These are phyloP conservation scores for Geotrupes spiniger DNA, from an alignment of 2,888 invertebrate genomes.

Conservation along the genomic window DNA sequence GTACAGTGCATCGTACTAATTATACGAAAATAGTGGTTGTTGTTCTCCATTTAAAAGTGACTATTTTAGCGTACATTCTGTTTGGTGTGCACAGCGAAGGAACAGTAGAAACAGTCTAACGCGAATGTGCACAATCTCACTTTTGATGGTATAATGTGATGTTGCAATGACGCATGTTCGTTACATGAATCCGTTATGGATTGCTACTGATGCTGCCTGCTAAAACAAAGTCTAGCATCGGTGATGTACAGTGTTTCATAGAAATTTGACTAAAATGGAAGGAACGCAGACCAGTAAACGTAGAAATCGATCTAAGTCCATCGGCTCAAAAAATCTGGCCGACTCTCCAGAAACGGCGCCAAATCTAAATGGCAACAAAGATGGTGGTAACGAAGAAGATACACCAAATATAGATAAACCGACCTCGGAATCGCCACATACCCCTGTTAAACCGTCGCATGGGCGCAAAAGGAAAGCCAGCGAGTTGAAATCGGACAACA, in stretches of 20 bases:
- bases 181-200: constrained; percentile 29
- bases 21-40: background rate
- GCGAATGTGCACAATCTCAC: too few relatives aligned
- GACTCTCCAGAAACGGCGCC: constrained; percentile 29
- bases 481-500: constrained; percentile 31
- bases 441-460: constrained; percentile 12
- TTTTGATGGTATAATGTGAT: constrained; percentile 6
- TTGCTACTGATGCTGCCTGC: constrained; percentile 18
- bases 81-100: constrained; percentile 1
- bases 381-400: constrained; percentile 20
- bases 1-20: constrained; percentile 5
- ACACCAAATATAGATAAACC: constrained; percentile 10
- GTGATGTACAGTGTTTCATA: constrained; percentile 8
- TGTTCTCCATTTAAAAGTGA: constrained; percentile 10
- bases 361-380: constrained; percentile 30
- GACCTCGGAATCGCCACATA: constrained; percentile 4
- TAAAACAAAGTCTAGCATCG: constrained; percentile 8
- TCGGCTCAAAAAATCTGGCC: constrained; percentile 12
- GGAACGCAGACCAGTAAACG: constrained; percentile 17
- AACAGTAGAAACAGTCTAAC: too few relatives aligned
- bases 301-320: constrained; percentile 19
- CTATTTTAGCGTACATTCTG: constrained; percentile 10
- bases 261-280: constrained; percentile 13
- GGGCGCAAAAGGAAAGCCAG: constrained; percentile 31
- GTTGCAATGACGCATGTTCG: constrained; percentile 32